Base-by-base conservation (phyloP, 1,140 invertebrate genomes). In the Teleopsis dalmanni region DNA sequence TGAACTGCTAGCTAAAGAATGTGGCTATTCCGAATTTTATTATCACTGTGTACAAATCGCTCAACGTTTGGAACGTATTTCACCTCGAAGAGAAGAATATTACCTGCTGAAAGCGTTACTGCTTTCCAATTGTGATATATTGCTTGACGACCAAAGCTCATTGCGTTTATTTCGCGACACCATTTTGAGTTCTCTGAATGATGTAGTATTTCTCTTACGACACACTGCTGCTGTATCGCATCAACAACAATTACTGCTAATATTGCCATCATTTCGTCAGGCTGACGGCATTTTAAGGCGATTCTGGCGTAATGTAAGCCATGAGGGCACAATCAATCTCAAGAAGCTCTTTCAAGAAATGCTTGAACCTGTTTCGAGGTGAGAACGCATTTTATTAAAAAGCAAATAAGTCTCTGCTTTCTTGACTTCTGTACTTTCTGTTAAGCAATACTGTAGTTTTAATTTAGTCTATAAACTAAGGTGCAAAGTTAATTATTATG, bases 291-390 rank as follows among this genome's bases (percentile, higher is more conserved):
- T 90, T 18, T 81, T 95, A 40, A 79, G 92, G 40, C 82, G 83
- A 57, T 96, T 94, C 72, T 98, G 95, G 95, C 82, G 84, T 4
- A 80, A 77, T 58, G 81, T 96, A 13, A 88, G 92, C 58, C 82
- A 85, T 58, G 90, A 91, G 53, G 85, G 89, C 14, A 85, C 87
- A 61, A 87, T 94, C 42, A 82, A 84, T 41, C 94, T 98, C 90
- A 95, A 97, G 75, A 97, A 97, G 75, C 79, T 97, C 8, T 95
- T 98, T 71, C 78, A 95, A 22, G 94, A 98, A 76, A 98, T 98
- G 94, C 76, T 97, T 43, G 93, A 96, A 27, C 61, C 64, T 27
- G 53, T 65, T 35, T 54, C 64, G 45, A 64, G 64, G 58, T 67
- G 64, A 67, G 56, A 57, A 29, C 21, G 26, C 7, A 9, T 3